Evolutionary conservation across 1,140 invertebrate genomes (phyloP), one percentile per base, ranked within the genome.

Genomic region (Nilaparvata lugens): DNA sequence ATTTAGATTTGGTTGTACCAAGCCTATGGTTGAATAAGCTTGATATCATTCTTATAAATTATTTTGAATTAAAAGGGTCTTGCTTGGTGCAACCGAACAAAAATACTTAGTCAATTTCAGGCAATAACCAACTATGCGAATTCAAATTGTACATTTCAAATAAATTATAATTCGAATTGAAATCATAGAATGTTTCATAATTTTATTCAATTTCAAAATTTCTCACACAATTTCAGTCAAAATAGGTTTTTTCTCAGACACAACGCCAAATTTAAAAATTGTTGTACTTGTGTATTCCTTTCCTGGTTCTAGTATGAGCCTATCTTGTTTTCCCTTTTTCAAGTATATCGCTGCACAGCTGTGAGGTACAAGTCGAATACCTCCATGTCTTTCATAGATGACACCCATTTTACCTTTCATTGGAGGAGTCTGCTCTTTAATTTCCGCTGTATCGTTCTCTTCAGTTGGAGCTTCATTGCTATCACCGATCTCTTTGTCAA

Each of bases 181-280:
- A n/a, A n/a, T n/a, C n/a, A n/a, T n/a, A n/a, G n/a, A n/a, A n/a
- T 28, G 3, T 28, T 28, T 28, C 28, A 28, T 4, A 28, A 28
- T 28, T 9, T 28, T 9, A 28, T 28, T 28, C 28, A 28, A 28
- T 28, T n/a, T n/a, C 18, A 40, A 40, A 40, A 40, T 40, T 5
- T 5, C 5, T 16, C 19, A 45, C n/a, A 45, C 45, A 48, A 48
- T 23, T 48, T 48, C 45, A 3, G 45, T 7, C 16, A 48, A 23
- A 48, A 52, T 61, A 7, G 40, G 51, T 21, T 48, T 48, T 11
- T 48, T 48, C 21, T 48, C 21, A 48, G 21, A 6, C 21, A 65
- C 19, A 1, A 69, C 48, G 3, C 65, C 65, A 42, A 66, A 66
- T 19, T 60, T 63, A 28, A 64, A 66, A 19, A 64, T 58, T 14